A percentile compares a stretch with the other conserved stretches of the same genome.
These are phyloP conservation scores for Cylindroiulus punctatus DNA, from an alignment of 2,888 invertebrate species.

Conservation along the genomic window DNA sequence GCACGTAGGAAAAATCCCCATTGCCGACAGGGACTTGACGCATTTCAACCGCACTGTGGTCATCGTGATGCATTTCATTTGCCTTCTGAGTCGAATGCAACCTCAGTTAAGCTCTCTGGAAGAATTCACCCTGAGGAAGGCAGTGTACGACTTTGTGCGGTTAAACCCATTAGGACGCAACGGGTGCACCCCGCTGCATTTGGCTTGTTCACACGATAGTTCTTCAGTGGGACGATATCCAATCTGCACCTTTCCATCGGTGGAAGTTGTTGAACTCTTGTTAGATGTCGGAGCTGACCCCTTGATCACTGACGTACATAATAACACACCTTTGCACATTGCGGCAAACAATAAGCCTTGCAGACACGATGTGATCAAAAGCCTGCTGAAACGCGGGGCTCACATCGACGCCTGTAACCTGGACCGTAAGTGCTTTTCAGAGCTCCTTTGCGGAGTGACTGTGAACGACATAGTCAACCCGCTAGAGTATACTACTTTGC, in stretches of 20 bases:
- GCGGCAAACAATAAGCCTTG: slow-evolving; percentile 79
- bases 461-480: slow-evolving; percentile 78
- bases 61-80: slow-evolving; percentile 85
- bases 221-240: slow-evolving; percentile 75
- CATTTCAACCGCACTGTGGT: slow-evolving; percentile 85
- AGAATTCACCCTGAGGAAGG: slow-evolving; percentile 72
- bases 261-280: slow-evolving; percentile 77
- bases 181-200: slow-evolving; percentile 71
- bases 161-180: slow-evolving; percentile 70
- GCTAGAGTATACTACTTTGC: slow-evolving; percentile 80
- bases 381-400: slow-evolving; percentile 81
- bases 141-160: slow-evolving; percentile 81
- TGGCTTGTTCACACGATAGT: slow-evolving; percentile 84
- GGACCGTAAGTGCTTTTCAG: slow-evolving; percentile 79
- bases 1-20: slow-evolving; percentile 65
- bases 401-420: slow-evolving; percentile 85
- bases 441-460: slow-evolving; percentile 72
- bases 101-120: slow-evolving; percentile 63
- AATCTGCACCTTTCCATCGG: slow-evolving; percentile 77
- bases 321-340: slow-evolving; percentile 88
- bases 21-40: slow-evolving; percentile 77
- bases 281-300: slow-evolving; percentile 85
- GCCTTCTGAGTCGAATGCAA: slow-evolving; percentile 74
- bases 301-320: slow-evolving; percentile 80
- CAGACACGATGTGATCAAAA: slow-evolving; percentile 76